These are phyloP conservation scores for Erebia aethiops DNA, from an alignment of 2,888 invertebrate genomes.

Conservation along the genomic window DNA sequence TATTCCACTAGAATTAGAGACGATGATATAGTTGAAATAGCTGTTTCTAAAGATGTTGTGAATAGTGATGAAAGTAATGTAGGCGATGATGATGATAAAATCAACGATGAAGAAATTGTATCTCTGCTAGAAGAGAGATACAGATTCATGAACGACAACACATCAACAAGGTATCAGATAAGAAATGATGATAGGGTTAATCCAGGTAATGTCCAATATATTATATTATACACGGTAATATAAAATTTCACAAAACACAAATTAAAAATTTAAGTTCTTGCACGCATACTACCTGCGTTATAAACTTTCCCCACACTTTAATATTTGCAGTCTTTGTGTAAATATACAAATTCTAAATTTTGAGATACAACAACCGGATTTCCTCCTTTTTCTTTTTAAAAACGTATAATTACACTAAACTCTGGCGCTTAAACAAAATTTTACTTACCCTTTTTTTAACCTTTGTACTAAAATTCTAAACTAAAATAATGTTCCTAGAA, in stretches of 20 bases:
- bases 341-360: too few relatives aligned
- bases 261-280: too few relatives aligned
- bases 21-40: neutral
- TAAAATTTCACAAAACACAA: neutral
- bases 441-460: neutral
- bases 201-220: slow-evolving; percentile 48
- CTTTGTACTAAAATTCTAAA: neutral
- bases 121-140: slow-evolving; percentile 66
- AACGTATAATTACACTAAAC: too few relatives aligned
- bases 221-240: neutral
- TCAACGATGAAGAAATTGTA: slow-evolving; percentile 55
- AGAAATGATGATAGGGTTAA: slow-evolving; percentile 50
- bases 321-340: too few relatives aligned
- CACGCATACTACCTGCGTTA: too few relatives aligned
- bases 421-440: too few relatives aligned
- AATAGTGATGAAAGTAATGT: slow-evolving; percentile 21
- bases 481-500: slow-evolving; percentile 48
- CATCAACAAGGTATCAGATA: slow-evolving; percentile 62
- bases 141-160: slow-evolving; percentile 67
- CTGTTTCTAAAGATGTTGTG: neutral
- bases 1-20: neutral
- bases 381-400: too few relatives aligned
- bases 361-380: too few relatives aligned
- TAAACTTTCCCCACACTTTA: too few relatives aligned
- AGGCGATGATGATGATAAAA: slow-evolving; percentile 16